A percentile compares a stretch with the other conserved stretches of the same genome.
Evolutionary conservation across 2,113 vertebrate species (phyloP).

Genomic region (Crotalus tigris): DNA sequence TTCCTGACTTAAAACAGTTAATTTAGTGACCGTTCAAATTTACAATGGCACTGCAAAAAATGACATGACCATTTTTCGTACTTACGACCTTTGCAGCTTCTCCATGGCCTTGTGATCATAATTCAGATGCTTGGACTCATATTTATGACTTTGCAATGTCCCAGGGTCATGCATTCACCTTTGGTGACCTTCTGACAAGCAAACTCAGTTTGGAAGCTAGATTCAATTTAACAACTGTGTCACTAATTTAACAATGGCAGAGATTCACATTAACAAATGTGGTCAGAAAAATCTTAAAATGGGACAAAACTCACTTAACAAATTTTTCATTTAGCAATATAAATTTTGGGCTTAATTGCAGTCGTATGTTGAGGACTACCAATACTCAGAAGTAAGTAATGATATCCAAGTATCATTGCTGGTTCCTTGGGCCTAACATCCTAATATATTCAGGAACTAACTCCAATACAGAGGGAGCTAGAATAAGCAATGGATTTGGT

Average conservation of each 20-base stretch:
- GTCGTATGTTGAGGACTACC: too few species aligned
- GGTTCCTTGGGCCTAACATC: neutral
- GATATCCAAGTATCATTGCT: neutral
- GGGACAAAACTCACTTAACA: neutral
- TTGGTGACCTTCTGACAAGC: neutral
- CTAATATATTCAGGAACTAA: neutral
- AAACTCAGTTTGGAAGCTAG: neutral
- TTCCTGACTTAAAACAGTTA: too few species aligned
- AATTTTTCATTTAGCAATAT: neutral
- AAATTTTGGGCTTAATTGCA: neutral
- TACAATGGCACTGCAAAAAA: neutral
- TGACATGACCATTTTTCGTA: neutral
- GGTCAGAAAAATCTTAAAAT: neutral
- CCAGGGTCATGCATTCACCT: neutral
- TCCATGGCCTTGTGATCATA: neutral
- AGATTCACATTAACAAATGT: neutral
- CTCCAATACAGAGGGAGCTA: neutral
- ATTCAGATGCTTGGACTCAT: neutral
- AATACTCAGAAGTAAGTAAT: neutral
- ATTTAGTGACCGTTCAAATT: neutral
- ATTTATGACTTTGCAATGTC: neutral
- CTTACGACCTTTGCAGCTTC: neutral
- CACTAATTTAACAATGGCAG: neutral
- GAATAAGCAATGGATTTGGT: neutral
- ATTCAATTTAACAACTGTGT: neutral